These are phyloP conservation scores for Diorhabda sublineata DNA, from an alignment of 1,140 invertebrate genomes.

Conservation along the genomic window DNA sequence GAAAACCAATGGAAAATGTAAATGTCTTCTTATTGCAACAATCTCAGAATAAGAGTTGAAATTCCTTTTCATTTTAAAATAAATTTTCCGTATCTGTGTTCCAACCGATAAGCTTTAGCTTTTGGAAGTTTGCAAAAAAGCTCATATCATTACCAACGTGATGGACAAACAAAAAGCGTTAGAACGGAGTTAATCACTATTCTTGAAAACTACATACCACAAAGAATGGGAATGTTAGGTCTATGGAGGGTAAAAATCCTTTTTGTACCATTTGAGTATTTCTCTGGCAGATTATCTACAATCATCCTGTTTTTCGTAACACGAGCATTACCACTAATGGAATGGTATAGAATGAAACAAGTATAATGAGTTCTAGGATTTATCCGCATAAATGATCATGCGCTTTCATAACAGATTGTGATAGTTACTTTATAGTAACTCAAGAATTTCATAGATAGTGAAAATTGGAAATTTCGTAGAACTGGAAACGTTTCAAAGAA, in stretches of 20 bases:
- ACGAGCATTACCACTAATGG: background rate
- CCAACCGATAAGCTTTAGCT: too few species aligned
- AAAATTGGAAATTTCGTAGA: too few species aligned
- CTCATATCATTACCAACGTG: background rate
- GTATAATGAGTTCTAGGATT: background rate
- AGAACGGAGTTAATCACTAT: conserved; percentile 2
- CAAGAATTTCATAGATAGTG: too few species aligned
- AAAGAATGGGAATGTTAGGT: background rate
- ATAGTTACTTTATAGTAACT: too few species aligned
- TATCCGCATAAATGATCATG: background rate
- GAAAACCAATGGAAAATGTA: too few species aligned
- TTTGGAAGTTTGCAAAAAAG: background rate
- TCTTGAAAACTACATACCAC: background rate
- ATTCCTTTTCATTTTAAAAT: too few species aligned
- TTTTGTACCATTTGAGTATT: background rate
- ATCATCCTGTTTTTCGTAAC: conserved; percentile 2
- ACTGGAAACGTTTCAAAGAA: too few species aligned
- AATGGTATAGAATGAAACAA: background rate
- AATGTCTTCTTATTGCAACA: too few species aligned
- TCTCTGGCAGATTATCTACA: background rate
- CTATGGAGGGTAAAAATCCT: background rate
- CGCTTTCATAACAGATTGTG: too few species aligned
- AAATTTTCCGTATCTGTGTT: too few species aligned
- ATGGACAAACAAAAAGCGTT: background rate
- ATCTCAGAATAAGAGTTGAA: too few species aligned